Percentiles rank a stretch among this genome's conserved stretches.
phyloP scores from a whole-genome alignment of 2,113 vertebrate species.

The Seriola dumerili region DNA sequence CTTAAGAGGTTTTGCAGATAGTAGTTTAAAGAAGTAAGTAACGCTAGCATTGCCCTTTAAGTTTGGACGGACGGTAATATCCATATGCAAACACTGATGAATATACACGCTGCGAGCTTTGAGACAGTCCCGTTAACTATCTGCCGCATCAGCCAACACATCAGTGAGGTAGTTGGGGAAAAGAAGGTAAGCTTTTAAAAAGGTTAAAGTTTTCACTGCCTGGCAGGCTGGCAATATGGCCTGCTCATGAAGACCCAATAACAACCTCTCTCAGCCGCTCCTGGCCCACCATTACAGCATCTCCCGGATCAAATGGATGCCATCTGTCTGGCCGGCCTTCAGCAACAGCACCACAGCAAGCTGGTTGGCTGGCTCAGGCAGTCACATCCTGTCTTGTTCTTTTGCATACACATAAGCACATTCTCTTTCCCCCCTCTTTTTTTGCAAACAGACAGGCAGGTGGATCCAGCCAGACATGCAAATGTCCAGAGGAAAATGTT shows the following conservation, averaged over 20 bases:
- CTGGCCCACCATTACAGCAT: conserved; percentile 66
- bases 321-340: conserved; percentile 75
- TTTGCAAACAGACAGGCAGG: conserved; percentile 37
- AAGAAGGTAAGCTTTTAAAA: conserved; percentile 60
- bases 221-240: conserved; percentile 43
- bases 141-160: conserved; percentile 35
- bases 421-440: conserved; percentile 21
- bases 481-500: conserved; percentile 52
- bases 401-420: conserved; percentile 59
- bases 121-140: conserved; percentile 13
- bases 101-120: conserved; percentile 21
- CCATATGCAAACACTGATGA: conserved; percentile 24
- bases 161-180: conserved; percentile 9
- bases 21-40: neutral
- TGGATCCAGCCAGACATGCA: conserved; percentile 56
- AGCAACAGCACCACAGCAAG: conserved; percentile 54
- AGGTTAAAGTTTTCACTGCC: conserved; percentile 68
- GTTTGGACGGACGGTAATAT: neutral
- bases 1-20: neutral
- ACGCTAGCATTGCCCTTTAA: conserved; percentile 2
- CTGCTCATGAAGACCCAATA: conserved; percentile 62
- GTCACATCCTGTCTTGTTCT: conserved; percentile 43
- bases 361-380: conserved; percentile 54
- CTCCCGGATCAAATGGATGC: conserved; percentile 77
- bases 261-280: conserved; percentile 66